Conservation (phyloP, 2,113 vertebrate species). For the Promerops cafer region DNA sequence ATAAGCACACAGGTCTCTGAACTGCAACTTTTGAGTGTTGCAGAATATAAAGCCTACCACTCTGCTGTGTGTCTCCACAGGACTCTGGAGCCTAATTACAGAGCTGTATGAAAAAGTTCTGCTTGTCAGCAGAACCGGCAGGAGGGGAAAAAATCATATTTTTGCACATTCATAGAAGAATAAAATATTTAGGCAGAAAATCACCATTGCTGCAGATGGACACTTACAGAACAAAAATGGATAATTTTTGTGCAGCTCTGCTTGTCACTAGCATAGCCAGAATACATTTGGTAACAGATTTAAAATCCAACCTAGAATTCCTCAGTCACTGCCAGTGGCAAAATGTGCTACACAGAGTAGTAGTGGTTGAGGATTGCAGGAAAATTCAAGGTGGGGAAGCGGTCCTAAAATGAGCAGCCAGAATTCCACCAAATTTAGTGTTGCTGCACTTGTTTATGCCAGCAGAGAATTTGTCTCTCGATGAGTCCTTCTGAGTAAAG, state of each 20-base stretch:
- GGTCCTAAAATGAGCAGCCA: neutral
- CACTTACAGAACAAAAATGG: slow-evolving; percentile 48
- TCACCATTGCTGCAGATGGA: slow-evolving; percentile 57
- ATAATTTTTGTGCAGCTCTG: slow-evolving; percentile 35
- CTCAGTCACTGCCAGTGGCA: neutral
- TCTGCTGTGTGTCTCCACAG: slow-evolving; percentile 28
- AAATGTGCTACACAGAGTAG: neutral
- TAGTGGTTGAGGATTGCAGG: neutral
- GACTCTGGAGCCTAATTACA: slow-evolving; percentile 63
- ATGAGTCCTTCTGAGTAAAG: neutral
- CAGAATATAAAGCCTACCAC: slow-evolving; percentile 3
- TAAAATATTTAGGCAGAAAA: slow-evolving; percentile 58
- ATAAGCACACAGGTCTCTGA: neutral
- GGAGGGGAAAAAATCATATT: neutral
- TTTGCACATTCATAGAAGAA: slow-evolving; percentile 54
- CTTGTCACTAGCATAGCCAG: neutral
- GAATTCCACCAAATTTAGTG: neutral
- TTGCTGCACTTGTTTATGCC: neutral
- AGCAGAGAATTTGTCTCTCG: neutral
- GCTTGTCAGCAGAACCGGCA: slow-evolving; percentile 47
- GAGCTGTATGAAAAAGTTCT: slow-evolving; percentile 41
- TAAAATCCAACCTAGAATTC: neutral
- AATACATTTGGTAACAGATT: neutral
- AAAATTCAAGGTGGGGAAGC: neutral
- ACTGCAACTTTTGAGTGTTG: neutral